phyloP scores from a whole-genome alignment of 2,888 invertebrate genomes.

The Bugulina stolonifera region DNA sequence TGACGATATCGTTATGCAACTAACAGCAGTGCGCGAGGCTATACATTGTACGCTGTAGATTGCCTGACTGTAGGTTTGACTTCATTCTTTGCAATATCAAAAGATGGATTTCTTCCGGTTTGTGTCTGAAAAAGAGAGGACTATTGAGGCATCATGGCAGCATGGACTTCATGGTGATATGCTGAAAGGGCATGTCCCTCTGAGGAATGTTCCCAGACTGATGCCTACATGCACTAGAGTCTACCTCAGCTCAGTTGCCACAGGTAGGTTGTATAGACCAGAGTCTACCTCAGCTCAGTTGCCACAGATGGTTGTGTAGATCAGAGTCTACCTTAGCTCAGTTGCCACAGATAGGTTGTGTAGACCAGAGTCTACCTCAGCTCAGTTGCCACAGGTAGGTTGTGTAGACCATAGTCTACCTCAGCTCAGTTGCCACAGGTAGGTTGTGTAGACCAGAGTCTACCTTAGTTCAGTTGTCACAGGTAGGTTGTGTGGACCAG shows the following conservation, averaged over 20 bases:
- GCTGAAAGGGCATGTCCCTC: neutral
- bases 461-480: too few species aligned
- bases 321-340: constrained; percentile 6
- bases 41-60: too few species aligned
- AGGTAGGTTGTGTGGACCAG: too few species aligned
- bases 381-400: neutral
- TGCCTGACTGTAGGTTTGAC: neutral
- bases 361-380: neutral
- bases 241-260: neutral
- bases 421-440: neutral
- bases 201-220: neutral
- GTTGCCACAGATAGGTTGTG: constrained; percentile 1
- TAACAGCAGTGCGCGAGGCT: too few species aligned
- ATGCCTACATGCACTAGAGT: neutral
- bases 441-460: too few species aligned
- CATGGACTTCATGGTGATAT: neutral
- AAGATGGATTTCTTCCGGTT: neutral
- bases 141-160: constrained; percentile 18
- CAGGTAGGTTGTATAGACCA: neutral
- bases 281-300: constrained; percentile 7
- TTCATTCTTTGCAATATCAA: neutral
- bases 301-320: neutral
- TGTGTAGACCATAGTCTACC: neutral
- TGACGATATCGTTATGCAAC: too few species aligned
- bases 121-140: constrained; percentile 3